A percentile compares a stretch with the other conserved stretches of the same genome.
Conservation (phyloP, 2,113 vertebrate species). For the Motacilla tschutschensis region DNA sequence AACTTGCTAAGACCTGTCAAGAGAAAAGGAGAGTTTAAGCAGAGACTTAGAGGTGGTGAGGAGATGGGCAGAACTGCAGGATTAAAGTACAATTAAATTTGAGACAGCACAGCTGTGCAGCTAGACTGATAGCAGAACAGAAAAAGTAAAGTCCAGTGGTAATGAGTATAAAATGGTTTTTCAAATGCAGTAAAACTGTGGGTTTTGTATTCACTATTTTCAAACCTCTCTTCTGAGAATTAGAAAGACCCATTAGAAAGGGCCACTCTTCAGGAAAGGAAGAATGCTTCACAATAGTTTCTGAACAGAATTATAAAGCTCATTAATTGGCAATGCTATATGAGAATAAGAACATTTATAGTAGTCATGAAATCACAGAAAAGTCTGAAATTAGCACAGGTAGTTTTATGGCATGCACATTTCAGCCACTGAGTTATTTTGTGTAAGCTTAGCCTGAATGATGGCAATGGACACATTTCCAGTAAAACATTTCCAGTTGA, state of each 20-base stretch:
- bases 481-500: conserved; percentile 53
- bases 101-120: background rate
- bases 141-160: background rate
- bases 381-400: conserved; percentile 18
- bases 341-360: background rate
- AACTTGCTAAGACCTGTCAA: background rate
- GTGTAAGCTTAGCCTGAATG: background rate
- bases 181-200: background rate
- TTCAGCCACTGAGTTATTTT: conserved; percentile 6
- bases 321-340: background rate
- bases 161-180: background rate
- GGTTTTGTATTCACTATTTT: background rate
- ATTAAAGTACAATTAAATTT: background rate
- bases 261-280: background rate
- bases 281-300: background rate
- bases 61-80: background rate
- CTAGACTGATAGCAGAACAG: background rate
- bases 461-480: conserved; percentile 40
- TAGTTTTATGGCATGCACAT: conserved; percentile 1
- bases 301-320: background rate
- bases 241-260: background rate
- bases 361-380: background rate
- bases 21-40: background rate
- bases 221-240: background rate
- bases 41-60: background rate